Evolutionary conservation across 2,797 vertebrate genomes (phyloP), one percentile per base, ranked within the genome.

Genomic region (Hapalemur alaotrensis): DNA sequence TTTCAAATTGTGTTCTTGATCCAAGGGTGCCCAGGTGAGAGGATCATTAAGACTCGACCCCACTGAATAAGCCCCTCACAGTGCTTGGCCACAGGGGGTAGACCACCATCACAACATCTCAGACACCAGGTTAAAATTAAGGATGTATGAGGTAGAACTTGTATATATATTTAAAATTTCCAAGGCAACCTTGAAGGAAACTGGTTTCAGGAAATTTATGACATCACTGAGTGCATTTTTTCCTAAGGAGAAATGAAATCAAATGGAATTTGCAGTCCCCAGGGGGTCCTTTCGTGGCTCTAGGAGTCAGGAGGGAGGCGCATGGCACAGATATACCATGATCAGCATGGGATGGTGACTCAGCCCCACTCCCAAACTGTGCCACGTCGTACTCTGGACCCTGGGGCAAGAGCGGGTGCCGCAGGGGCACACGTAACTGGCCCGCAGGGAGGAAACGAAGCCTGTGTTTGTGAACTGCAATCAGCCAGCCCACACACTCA

Each of bases 221-320:
- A 69, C 59, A 41, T 82, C 92, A 46, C 93, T 96, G 88, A 17
- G 73, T 93, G 80, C 48, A 46, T 28, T 75, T 92, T 97, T 97
- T 97, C 90, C 78, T 94, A 95, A 46, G 80, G 85, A 94, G 85
- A 98, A 98, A 95, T 43, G 30, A 92, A 93, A 88, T 85, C 94
- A 93, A 93, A 83, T 95, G 92, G 38, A 97, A 95, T 98, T 96
- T 97, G n/a, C 94, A 84, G 89, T 86, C 87, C 75, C 93, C 50
- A 92, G 38, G 83, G 57, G 97, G 97, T 94, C 80, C 96, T 96
- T 96, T 78, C 93, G 52, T 89, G 72, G 96, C n/a, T 96, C 96
- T 89, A 97, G 95, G 97, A 98, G 96, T 92, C 94, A 93, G 94
- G 97, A 97, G 38, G 89, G 89, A 65, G 70, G 93, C 96, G 65